Base-by-base conservation (phyloP, 2,113 vertebrate genomes). In the Cricetomys ansorgei region DNA sequence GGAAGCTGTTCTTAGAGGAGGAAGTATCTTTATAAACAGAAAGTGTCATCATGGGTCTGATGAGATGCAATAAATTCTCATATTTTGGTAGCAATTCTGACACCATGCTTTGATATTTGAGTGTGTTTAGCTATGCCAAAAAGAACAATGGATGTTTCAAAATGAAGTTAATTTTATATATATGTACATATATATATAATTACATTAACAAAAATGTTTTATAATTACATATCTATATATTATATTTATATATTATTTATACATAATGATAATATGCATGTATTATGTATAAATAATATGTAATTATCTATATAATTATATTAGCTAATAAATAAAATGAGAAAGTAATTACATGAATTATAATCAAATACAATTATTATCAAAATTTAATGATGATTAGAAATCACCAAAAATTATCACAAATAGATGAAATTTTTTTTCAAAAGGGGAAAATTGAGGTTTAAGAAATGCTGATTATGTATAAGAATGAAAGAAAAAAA, bases 321-420 rank as follows among this genome's bases (percentile, higher is more conserved):
- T n/a, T n/a, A n/a, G n/a, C n/a, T n/a, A n/a, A n/a, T n/a, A n/a
- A n/a, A n/a, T n/a, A n/a, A 81, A 48, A 65, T 53, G 29, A 94
- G 16, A 88, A 89, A 94, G 9, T 53, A 87, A 70, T 75, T 29
- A 21, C 37, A 50, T 84, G 2, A 29, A 94, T 15, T 75, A 69
- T 92, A 69, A 62, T 94, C 64, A 73, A 77, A 90, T 91, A 80
- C 59, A 75, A 95, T 91, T 89, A 90, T 83, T 75, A 72, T 62
- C 53, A 70, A 67, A 90, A 79, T 85, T 84, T 25, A 89, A 91
- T n/a, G n/a, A 40, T 77, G 29, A 77, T 48, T 48, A 50, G 27
- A 31, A 77, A 50, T 27, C 5, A 48, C 45, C 45, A 77, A 27
- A 29, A 34, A 50, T 77, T 77, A 48, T 50, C 69, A 72, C n/a